A percentile compares a stretch with the other conserved stretches of the same genome.
Evolutionary conservation across 2,113 vertebrate genomes (phyloP).

Genomic region (Holacanthus passer): DNA sequence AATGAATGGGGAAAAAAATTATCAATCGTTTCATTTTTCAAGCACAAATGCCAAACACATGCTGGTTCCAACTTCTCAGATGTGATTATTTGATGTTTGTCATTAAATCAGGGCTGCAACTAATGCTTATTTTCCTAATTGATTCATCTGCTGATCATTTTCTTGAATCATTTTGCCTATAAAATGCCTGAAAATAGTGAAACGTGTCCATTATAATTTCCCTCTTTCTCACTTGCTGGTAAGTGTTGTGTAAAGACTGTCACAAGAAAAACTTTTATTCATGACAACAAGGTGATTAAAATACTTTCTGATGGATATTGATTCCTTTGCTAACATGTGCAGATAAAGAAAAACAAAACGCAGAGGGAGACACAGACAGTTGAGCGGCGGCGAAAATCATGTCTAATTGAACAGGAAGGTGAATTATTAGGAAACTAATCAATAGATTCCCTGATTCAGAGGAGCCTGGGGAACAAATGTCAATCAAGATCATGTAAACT

Average conservation of each 20-base stretch:
- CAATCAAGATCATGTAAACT: conserved; percentile 3
- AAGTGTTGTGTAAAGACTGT: neutral
- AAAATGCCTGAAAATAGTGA: neutral
- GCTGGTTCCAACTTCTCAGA: neutral
- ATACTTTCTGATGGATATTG: neutral
- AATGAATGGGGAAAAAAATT: too few species aligned
- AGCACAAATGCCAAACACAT: neutral
- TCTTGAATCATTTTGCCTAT: neutral
- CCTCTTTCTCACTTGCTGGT: neutral
- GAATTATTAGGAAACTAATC: conserved; percentile 52
- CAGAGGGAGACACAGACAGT: neutral
- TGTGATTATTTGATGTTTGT: neutral
- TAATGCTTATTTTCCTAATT: neutral
- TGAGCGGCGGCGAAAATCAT: conserved; percentile 12
- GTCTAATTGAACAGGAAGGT: conserved; percentile 36
- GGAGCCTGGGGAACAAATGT: neutral
- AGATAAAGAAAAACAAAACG: neutral
- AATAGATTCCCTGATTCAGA: conserved; percentile 22
- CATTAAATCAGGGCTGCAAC: neutral
- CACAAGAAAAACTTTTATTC: neutral
- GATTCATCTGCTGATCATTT: neutral
- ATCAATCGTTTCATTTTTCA: too few species aligned
- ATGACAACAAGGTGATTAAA: neutral
- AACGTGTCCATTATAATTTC: neutral
- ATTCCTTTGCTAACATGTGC: neutral